phyloP scores from a whole-genome alignment of 2,113 vertebrate genomes.

The Hiodon tergisus region DNA sequence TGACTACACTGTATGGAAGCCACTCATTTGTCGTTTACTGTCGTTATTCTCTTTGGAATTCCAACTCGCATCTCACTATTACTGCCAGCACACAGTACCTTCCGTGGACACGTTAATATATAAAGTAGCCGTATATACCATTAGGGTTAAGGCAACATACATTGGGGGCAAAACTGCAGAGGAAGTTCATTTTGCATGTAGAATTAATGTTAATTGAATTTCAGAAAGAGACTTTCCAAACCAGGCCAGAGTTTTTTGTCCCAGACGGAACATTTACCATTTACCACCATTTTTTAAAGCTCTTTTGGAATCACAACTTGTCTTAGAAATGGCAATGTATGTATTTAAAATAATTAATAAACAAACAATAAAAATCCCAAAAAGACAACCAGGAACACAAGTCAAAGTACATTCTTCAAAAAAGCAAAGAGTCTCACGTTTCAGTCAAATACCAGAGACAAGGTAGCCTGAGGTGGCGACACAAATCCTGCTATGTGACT shows the following conservation, averaged over 20 bases:
- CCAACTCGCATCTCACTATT: too few relatives aligned
- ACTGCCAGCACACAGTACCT: too few relatives aligned
- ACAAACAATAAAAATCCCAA: background rate
- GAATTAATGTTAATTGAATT: background rate
- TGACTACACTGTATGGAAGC: too few relatives aligned
- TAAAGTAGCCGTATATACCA: too few relatives aligned
- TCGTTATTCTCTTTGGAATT: too few relatives aligned
- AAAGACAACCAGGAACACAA: background rate
- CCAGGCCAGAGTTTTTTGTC: background rate
- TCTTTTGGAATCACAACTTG: background rate
- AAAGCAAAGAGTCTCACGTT: background rate
- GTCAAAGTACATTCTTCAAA: background rate
- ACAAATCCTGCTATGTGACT: slow-evolving; percentile 9
- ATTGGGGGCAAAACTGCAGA: too few relatives aligned
- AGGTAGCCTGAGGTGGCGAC: background rate
- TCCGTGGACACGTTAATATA: too few relatives aligned
- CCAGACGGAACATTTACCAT: background rate
- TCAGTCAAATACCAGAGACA: background rate
- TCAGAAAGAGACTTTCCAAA: too few relatives aligned
- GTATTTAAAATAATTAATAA: background rate
- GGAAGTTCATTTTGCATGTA: too few relatives aligned
- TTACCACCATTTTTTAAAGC: background rate
- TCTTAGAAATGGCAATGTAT: background rate
- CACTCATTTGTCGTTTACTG: too few relatives aligned
- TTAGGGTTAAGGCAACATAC: too few relatives aligned